phyloP scores from a whole-genome alignment of 2,888 invertebrate species.

The Ophioninae sp. region DNA sequence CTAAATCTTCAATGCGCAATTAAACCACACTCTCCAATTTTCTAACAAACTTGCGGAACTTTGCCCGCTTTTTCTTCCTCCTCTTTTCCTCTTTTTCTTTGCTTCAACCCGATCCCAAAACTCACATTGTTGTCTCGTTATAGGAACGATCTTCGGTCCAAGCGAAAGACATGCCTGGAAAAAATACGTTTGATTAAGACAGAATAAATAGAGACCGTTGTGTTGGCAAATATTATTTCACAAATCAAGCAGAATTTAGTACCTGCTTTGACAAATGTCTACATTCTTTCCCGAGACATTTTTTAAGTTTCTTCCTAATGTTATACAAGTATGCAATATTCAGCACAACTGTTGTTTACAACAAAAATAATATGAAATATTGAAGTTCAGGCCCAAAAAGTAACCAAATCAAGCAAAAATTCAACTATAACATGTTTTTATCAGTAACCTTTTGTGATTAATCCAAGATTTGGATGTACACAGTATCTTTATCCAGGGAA shows the following conservation, averaged over 20 bases:
- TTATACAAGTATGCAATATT: not conserved
- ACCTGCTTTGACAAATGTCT: not conserved
- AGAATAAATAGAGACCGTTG: not conserved
- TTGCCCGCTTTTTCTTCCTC: not conserved
- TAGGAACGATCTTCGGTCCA: conserved; percentile 44
- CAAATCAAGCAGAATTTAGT: conserved; percentile 1
- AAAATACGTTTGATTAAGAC: conserved; percentile 36
- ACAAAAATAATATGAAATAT: not conserved
- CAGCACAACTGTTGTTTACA: not conserved
- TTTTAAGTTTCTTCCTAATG: not conserved
- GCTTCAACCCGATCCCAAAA: conserved; percentile 17
- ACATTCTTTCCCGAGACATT: not conserved
- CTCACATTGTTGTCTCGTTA: conserved; percentile 48
- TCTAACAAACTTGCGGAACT: not conserved
- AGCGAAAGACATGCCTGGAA: conserved; percentile 39
- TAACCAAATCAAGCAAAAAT: not conserved
- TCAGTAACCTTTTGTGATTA: not conserved
- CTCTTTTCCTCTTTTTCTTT: not conserved
- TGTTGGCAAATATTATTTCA: conserved; percentile 1
- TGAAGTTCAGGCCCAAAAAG: not conserved
- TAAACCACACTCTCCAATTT: conserved; percentile 26
- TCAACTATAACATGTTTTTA: not conserved
- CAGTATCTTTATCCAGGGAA: too few species aligned
- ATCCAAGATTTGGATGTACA: not conserved
- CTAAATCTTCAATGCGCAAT: conserved; percentile 37